Percentiles rank a stretch among this genome's conserved stretches.
Conservation (phyloP, 2,888 invertebrate genomes). For the Leucophenga montana region DNA sequence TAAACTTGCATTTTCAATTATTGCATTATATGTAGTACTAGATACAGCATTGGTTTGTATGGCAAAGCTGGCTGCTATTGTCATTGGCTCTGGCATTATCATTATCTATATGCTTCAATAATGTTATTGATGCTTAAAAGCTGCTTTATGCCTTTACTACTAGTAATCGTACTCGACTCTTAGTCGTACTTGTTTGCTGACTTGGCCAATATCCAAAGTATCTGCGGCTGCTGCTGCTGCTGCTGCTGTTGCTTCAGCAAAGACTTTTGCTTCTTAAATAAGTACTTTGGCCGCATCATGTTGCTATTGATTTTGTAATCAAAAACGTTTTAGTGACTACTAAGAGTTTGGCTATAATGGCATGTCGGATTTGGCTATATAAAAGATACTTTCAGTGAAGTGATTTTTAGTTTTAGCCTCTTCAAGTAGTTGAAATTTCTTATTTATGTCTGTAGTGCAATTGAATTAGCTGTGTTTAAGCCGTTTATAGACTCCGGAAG, state of each 20-base stretch:
- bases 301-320: constrained; percentile 61
- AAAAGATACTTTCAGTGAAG: constrained; percentile 42
- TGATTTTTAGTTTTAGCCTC: constrained; percentile 35
- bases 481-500: no score
- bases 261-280: no score
- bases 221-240: background rate
- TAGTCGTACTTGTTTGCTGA: no score
- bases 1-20: constrained; percentile 48
- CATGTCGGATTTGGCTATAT: constrained; percentile 30
- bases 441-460: no score
- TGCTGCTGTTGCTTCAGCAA: background rate
- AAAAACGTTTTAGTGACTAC: constrained; percentile 38
- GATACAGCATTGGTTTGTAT: background rate
- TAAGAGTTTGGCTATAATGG: constrained; percentile 23
- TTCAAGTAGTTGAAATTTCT: background rate
- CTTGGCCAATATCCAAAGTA: constrained; percentile 15
- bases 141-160: constrained; percentile 16
- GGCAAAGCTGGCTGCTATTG: background rate
- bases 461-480: no score
- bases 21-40: constrained; percentile 25
- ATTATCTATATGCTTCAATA: constrained; percentile 12
- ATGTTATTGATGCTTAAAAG: constrained; percentile 23
- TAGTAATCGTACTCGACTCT: no score
- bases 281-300: constrained; percentile 13
- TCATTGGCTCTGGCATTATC: no score